phyloP scores from a whole-genome alignment of 2,888 invertebrate species.

The Drepanosiphum platanoidis region DNA sequence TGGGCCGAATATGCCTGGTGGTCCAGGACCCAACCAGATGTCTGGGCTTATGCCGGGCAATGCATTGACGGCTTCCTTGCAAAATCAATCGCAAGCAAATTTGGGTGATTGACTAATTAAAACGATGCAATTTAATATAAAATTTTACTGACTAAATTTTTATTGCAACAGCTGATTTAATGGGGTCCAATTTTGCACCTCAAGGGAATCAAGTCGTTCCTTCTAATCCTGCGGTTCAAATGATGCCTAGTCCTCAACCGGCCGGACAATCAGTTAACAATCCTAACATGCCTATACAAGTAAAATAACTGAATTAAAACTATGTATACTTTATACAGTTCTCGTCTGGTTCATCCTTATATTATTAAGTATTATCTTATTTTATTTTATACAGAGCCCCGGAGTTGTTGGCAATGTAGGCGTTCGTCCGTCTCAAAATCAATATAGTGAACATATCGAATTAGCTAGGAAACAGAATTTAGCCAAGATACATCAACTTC shows the following conservation, averaged over 20 bases:
- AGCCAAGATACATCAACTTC: slow-evolving; percentile 79
- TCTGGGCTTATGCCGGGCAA: slow-evolving; percentile 45
- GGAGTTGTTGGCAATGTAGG: slow-evolving; percentile 50
- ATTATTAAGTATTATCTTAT: not conserved
- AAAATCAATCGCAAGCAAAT: slow-evolving; percentile 55
- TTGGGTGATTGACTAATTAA: slow-evolving; percentile 13
- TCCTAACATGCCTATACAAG: slow-evolving; percentile 52
- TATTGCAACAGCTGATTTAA: slow-evolving; percentile 38
- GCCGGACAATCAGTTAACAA: slow-evolving; percentile 46
- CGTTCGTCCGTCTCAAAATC: slow-evolving; percentile 55
- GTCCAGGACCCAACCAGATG: slow-evolving; percentile 48
- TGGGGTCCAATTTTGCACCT: slow-evolving; percentile 50
- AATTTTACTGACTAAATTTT: not conserved
- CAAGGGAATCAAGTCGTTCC: slow-evolving; percentile 43
- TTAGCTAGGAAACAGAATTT: slow-evolving; percentile 79
- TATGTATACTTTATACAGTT: no score
- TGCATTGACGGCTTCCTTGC: slow-evolving; percentile 49
- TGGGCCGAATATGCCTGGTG: slow-evolving; percentile 46
- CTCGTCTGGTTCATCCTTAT: no score
- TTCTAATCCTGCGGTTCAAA: slow-evolving; percentile 48
- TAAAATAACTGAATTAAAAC: slow-evolving; percentile 29
- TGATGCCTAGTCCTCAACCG: slow-evolving; percentile 53
- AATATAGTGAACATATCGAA: slow-evolving; percentile 72
- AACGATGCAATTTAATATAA: not conserved
- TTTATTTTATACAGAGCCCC: slow-evolving; percentile 24